Percentiles rank a stretch among this genome's conserved stretches.
phyloP scores from a whole-genome alignment of 2,797 vertebrate species.

The Sitta carolinensis region DNA sequence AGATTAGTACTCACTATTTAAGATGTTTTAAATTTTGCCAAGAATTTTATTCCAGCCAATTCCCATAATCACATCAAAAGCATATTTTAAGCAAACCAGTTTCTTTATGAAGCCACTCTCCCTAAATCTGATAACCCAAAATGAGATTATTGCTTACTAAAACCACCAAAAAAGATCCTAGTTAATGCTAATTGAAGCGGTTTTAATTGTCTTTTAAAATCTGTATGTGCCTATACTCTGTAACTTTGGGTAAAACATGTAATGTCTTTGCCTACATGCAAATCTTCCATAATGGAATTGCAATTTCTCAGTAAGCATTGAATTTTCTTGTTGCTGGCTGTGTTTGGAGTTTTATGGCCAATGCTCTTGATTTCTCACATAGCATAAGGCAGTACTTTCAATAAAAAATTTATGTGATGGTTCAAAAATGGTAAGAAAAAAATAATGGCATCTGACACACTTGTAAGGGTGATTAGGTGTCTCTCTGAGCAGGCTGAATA shows the following conservation, averaged over 20 bases:
- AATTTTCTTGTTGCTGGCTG: background rate
- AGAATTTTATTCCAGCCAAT: background rate
- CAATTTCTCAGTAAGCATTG: background rate
- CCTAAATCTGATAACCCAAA: background rate
- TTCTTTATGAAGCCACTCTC: background rate
- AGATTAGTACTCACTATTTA: background rate
- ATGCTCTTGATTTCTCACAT: background rate
- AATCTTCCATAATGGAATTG: background rate
- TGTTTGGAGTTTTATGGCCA: background rate
- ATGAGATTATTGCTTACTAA: background rate
- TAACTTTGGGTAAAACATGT: background rate
- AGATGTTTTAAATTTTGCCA: background rate
- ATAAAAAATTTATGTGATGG: slow-evolving; percentile 43
- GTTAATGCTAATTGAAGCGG: background rate
- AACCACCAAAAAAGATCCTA: background rate
- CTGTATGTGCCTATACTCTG: background rate
- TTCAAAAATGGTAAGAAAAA: slow-evolving; percentile 8
- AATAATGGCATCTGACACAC: background rate
- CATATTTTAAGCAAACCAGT: background rate
- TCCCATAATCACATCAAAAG: background rate
- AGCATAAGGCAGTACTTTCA: background rate
- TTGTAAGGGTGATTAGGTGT: slow-evolving; percentile 20
- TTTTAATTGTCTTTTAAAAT: background rate
- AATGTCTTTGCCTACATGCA: background rate
- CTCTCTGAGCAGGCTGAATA: background rate